Conservation (phyloP, 2,888 invertebrate species). For the Muscina levida region DNA sequence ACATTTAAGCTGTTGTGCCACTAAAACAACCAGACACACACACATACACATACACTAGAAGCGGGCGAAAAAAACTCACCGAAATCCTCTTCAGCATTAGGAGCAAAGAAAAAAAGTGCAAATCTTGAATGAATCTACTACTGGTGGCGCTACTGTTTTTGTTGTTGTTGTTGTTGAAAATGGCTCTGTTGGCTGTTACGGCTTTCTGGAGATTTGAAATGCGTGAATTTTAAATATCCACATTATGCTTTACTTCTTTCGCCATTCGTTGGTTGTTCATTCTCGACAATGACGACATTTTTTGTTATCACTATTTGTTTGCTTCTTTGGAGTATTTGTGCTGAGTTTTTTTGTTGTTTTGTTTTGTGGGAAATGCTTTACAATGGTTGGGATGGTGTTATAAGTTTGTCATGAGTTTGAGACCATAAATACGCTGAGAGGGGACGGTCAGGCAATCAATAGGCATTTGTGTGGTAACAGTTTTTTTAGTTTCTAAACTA, state of each 20-base stretch:
- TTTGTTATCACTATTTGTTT: constrained; percentile 35
- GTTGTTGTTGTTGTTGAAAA: constrained; percentile 2
- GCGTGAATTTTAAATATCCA: constrained; percentile 45
- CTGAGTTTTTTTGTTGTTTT: constrained; percentile 4
- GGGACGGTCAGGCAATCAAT: too few species aligned
- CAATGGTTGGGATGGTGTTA: too few species aligned
- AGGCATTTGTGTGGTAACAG: too few species aligned
- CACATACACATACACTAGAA: too few species aligned
- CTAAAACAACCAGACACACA: constrained; percentile 10
- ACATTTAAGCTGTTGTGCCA: constrained; percentile 48
- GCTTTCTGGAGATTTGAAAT: constrained; percentile 39
- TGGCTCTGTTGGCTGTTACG: constrained; percentile 14
- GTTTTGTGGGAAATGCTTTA: not conserved
- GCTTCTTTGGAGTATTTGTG: not conserved
- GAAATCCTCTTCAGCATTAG: not conserved
- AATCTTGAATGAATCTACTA: not conserved
- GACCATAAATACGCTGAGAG: too few species aligned
- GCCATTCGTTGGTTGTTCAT: constrained; percentile 5
- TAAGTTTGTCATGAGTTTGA: too few species aligned
- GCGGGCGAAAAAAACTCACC: not conserved
- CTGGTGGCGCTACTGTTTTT: too few species aligned
- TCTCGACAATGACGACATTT: constrained; percentile 26
- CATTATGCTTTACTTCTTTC: constrained; percentile 39
- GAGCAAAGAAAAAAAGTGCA: not conserved
- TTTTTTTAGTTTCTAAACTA: too few species aligned